These are phyloP conservation scores for Drosophila testacea DNA, from an alignment of 2,888 invertebrate genomes.

Conservation along the genomic window DNA sequence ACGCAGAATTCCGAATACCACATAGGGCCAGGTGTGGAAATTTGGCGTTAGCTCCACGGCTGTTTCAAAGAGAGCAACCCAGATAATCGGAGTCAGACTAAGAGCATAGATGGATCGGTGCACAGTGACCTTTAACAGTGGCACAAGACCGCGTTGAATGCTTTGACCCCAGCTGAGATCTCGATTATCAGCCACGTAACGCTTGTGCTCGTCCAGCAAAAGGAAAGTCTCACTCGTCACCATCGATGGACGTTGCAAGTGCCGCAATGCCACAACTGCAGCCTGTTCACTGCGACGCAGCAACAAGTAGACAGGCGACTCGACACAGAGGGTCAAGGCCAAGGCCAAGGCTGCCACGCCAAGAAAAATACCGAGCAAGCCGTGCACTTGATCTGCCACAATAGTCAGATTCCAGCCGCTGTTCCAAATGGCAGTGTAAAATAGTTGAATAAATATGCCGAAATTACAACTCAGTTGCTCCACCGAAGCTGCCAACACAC, in stretches of 20 bases:
- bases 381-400: slow-evolving; percentile 70
- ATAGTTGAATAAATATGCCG: slow-evolving; percentile 75
- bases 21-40: slow-evolving; percentile 59
- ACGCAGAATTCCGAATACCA: slow-evolving; percentile 65
- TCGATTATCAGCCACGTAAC: slow-evolving; percentile 69
- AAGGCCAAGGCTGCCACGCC: slow-evolving; percentile 61
- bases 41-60: slow-evolving; percentile 32
- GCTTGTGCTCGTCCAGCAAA: slow-evolving; percentile 77
- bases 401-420: slow-evolving; percentile 54
- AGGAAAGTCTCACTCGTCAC: slow-evolving; percentile 72
- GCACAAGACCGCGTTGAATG: slow-evolving; percentile 52
- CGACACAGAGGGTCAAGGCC: slow-evolving; percentile 63
- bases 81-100: slow-evolving; percentile 61
- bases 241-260: slow-evolving; percentile 70
- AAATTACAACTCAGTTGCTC: slow-evolving; percentile 72
- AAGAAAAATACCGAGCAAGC: slow-evolving; percentile 65
- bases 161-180: slow-evolving; percentile 44
- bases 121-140: slow-evolving; percentile 70
- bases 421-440: slow-evolving; percentile 61
- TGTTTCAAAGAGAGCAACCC: slow-evolving; percentile 53
- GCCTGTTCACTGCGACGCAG: slow-evolving; percentile 65
- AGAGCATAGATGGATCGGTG: slow-evolving; percentile 72
- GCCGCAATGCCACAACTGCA: slow-evolving; percentile 72
- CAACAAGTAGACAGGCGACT: slow-evolving; percentile 79
- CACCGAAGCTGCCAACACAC: slow-evolving; percentile 65